Conservation (phyloP, 2,888 invertebrate genomes). For the Alsophila aescularia region DNA sequence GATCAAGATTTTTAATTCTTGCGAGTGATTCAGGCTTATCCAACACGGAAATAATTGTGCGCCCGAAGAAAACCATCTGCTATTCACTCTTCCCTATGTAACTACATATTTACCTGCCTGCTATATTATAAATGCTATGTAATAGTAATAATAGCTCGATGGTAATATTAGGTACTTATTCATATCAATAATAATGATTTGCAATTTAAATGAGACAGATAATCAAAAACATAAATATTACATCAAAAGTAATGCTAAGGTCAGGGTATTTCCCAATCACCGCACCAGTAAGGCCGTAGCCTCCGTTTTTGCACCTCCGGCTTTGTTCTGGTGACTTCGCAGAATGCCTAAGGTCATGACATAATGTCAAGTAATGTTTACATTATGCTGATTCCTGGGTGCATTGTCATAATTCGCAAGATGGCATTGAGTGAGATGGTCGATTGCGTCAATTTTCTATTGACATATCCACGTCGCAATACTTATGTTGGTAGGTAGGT, state of each 20-base stretch:
- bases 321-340: slow-evolving; percentile 30
- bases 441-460: too few relatives aligned
- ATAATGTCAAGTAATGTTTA: slow-evolving; percentile 2
- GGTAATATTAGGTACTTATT: too few relatives aligned
- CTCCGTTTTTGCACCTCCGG: slow-evolving; percentile 34
- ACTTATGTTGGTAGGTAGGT: too few relatives aligned
- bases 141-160: too few relatives aligned
- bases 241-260: slow-evolving; percentile 31
- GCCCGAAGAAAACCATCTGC: too few relatives aligned
- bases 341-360: slow-evolving; percentile 41
- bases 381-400: slow-evolving; percentile 3
- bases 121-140: too few relatives aligned
- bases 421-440: neutral
- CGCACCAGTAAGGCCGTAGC: slow-evolving; percentile 33
- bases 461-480: too few relatives aligned
- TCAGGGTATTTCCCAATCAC: slow-evolving; percentile 38
- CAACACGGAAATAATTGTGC: too few relatives aligned
- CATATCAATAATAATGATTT: neutral
- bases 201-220: neutral
- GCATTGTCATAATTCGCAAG: slow-evolving; percentile 1
- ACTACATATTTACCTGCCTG: too few relatives aligned
- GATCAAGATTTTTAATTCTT: too few relatives aligned
- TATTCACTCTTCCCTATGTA: too few relatives aligned
- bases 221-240: neutral
- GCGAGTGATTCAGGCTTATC: too few relatives aligned